These are phyloP conservation scores for Crenuchus spilurus DNA, from an alignment of 2,797 vertebrate genomes.

Conservation along the genomic window DNA sequence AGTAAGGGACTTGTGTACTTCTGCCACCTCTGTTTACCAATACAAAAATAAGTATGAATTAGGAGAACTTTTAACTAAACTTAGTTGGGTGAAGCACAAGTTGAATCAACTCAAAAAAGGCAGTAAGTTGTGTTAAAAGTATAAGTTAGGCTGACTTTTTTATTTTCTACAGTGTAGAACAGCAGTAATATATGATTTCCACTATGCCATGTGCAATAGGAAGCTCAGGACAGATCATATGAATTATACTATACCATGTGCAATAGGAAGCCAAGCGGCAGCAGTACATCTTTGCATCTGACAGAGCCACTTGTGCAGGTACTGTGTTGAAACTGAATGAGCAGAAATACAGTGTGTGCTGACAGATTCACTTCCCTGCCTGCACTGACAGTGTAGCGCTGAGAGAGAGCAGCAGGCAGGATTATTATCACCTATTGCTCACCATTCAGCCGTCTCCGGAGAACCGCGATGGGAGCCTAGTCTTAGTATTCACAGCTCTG, in stretches of 20 bases:
- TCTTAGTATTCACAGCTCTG: background rate
- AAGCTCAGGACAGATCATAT: too few species aligned
- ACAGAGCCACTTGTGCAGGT: constrained; percentile 5
- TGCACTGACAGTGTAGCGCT: background rate
- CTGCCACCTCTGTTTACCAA: too few species aligned
- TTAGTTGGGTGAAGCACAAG: too few species aligned
- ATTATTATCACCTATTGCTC: constrained; percentile 8
- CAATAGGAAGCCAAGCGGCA: background rate
- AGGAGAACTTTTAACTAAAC: too few species aligned
- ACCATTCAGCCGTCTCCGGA: background rate
- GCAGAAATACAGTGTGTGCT: background rate
- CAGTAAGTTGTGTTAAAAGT: too few species aligned
- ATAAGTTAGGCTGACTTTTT: too few species aligned
- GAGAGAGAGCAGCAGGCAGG: background rate
- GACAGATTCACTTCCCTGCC: background rate
- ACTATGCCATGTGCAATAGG: too few species aligned
- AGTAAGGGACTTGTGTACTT: too few species aligned
- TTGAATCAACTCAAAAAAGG: too few species aligned
- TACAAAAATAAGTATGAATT: too few species aligned
- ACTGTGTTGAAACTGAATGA: background rate
- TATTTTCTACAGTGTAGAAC: too few species aligned
- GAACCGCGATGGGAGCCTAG: background rate
- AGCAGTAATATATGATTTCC: too few species aligned
- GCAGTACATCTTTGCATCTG: background rate
- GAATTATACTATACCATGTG: background rate